Conservation (phyloP, 2,888 invertebrate species). For the Diploptera punctata region DNA sequence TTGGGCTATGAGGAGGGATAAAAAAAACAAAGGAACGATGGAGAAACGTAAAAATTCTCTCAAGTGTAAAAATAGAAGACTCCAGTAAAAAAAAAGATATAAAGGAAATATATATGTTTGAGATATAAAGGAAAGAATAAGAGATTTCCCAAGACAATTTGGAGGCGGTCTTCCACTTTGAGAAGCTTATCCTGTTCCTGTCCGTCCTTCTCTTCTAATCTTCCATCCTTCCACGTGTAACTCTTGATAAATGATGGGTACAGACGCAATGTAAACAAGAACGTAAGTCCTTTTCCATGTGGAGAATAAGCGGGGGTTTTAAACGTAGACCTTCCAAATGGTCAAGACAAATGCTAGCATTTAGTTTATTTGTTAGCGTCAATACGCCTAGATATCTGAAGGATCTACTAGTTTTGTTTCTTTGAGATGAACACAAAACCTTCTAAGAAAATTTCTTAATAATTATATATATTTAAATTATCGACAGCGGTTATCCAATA, state of each 20-base stretch:
- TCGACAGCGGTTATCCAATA: too few relatives aligned
- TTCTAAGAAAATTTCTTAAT: too few relatives aligned
- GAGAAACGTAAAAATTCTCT: conserved; percentile 20
- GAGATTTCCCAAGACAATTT: conserved; percentile 19
- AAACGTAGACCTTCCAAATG: too few relatives aligned
- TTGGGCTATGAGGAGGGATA: conserved; percentile 12
- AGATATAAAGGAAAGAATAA: conserved; percentile 9
- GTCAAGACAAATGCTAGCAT: too few relatives aligned
- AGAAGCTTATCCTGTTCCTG: conserved; percentile 14
- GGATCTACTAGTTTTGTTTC: too few relatives aligned
- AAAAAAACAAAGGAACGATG: conserved; percentile 6
- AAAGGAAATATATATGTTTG: conserved; percentile 5
- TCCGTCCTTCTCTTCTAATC: background rate
- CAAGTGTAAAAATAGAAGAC: conserved; percentile 13
- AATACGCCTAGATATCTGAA: too few relatives aligned
- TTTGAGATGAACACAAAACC: too few relatives aligned
- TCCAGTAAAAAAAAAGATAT: conserved; percentile 6
- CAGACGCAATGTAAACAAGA: conserved; percentile 17
- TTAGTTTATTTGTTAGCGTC: too few relatives aligned
- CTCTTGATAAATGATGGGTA: background rate
- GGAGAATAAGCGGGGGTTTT: too few relatives aligned
- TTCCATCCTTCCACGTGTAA: background rate
- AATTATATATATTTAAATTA: too few relatives aligned
- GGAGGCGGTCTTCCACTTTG: conserved; percentile 20
- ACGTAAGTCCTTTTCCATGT: background rate